A percentile compares a stretch with the other conserved stretches of the same genome.
Conservation (phyloP, 2,888 invertebrate genomes). For the Syritta pipiens region DNA sequence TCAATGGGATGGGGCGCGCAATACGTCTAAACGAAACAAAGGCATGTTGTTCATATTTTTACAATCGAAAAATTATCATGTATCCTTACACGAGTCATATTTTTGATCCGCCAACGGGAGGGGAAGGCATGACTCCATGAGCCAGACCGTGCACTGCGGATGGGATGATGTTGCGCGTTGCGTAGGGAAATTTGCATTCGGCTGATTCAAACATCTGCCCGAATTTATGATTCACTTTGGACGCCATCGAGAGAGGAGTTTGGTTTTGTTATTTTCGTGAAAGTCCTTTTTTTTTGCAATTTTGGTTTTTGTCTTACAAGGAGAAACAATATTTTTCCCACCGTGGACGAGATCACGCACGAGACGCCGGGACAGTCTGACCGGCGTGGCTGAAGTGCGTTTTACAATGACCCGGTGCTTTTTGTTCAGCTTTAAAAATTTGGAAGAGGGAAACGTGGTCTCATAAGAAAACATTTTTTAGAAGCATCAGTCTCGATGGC, state of each 20-base stretch:
- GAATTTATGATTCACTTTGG: constrained; percentile 50
- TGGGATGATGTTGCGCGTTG: constrained; percentile 7
- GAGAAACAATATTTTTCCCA: no score
- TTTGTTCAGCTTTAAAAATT: no score
- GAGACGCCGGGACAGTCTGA: no score
- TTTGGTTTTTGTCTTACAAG: no score
- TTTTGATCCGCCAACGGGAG: constrained; percentile 66
- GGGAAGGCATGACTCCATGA: constrained; percentile 5
- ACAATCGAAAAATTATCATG: constrained; percentile 72
- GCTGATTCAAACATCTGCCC: constrained; percentile 68
- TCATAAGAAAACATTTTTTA: no score
- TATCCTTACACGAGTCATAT: constrained; percentile 74
- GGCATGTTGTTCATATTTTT: constrained; percentile 70
- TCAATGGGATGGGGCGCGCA: constrained; percentile 58
- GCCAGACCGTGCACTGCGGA: not conserved
- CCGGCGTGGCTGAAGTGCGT: no score
- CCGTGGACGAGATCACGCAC: no score
- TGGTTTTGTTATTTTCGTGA: constrained; percentile 9
- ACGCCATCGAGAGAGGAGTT: constrained; percentile 12
- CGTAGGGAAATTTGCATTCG: constrained; percentile 63
- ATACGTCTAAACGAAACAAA: constrained; percentile 66
- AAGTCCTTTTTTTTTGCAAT: constrained; percentile 6
- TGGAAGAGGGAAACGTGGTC: no score
- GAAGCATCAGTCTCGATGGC: no score
- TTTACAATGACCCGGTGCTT: no score